Percentiles rank a stretch among this genome's conserved stretches.
These are phyloP conservation scores for Piscicola geometra DNA, from an alignment of 2,888 invertebrate genomes.

Conservation along the genomic window DNA sequence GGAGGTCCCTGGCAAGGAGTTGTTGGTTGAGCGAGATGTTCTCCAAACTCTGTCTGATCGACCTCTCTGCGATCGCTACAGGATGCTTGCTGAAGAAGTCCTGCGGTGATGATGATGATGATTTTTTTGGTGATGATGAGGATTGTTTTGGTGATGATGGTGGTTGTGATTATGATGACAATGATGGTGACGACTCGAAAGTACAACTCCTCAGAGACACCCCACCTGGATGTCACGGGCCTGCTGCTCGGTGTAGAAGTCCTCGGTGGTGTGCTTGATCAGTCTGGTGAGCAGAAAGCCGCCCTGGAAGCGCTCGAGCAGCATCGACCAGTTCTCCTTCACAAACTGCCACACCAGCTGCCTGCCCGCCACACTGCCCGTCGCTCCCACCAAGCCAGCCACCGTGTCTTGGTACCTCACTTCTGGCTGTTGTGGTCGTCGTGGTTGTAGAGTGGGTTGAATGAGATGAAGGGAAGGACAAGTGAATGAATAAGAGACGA, in stretches of 20 bases:
- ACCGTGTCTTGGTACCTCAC: conserved; percentile 86
- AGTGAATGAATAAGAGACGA: too few species aligned
- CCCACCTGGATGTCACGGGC: conserved; percentile 72
- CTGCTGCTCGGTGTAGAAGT: conserved; percentile 76
- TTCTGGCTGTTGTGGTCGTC: conserved; percentile 67
- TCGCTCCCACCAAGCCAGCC: conserved; percentile 80
- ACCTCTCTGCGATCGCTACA: conserved; percentile 75
- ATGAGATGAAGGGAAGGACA: too few species aligned
- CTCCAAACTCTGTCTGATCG: conserved; percentile 83
- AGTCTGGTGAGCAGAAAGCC: conserved; percentile 76
- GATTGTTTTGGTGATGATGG: too few species aligned
- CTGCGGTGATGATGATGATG: too few species aligned
- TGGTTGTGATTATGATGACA: too few species aligned
- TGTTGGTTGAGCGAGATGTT: conserved; percentile 81
- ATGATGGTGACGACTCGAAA: background rate
- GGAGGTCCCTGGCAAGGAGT: conserved; percentile 77
- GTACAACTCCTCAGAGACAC: background rate
- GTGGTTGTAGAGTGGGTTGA: background rate
- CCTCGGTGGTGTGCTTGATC: conserved; percentile 78
- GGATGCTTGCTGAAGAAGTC: conserved; percentile 66
- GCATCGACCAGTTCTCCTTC: conserved; percentile 72
- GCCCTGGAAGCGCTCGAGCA: conserved; percentile 72
- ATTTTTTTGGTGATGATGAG: too few species aligned
- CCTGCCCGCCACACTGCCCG: conserved; percentile 73
- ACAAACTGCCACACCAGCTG: conserved; percentile 86